Conservation (phyloP, 2,797 vertebrate species). For the Pangasius sanitwongsei region DNA sequence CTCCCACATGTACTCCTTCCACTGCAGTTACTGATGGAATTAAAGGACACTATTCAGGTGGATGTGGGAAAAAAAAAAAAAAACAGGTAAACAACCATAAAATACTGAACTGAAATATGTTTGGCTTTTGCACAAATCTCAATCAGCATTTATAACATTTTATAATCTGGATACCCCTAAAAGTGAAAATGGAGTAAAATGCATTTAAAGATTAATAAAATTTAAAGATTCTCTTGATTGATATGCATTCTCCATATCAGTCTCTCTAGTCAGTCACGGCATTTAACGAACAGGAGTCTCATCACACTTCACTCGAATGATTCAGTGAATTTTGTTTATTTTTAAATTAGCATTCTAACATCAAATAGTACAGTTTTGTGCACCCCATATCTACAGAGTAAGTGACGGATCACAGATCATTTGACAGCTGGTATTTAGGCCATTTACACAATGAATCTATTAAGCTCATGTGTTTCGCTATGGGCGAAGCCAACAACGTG, state of each 20-base stretch:
- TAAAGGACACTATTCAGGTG: neutral
- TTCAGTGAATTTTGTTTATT: neutral
- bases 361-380: neutral
- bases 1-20: neutral
- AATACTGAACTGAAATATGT: neutral
- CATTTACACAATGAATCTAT: neutral
- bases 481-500: neutral
- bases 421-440: conserved; percentile 5
- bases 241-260: neutral
- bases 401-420: neutral
- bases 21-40: neutral
- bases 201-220: neutral
- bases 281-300: conserved; percentile 2
- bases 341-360: neutral
- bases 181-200: neutral
- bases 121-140: neutral
- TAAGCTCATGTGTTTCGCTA: neutral
- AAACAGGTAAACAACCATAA: neutral
- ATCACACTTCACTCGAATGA: neutral
- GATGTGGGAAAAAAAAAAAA: neutral
- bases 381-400: neutral
- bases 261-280: neutral
- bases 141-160: neutral
- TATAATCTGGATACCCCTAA: neutral
- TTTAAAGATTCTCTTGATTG: neutral